Evolutionary conservation across 2,888 invertebrate genomes (phyloP).

Genomic region (Nesidiocoris tenuis): DNA sequence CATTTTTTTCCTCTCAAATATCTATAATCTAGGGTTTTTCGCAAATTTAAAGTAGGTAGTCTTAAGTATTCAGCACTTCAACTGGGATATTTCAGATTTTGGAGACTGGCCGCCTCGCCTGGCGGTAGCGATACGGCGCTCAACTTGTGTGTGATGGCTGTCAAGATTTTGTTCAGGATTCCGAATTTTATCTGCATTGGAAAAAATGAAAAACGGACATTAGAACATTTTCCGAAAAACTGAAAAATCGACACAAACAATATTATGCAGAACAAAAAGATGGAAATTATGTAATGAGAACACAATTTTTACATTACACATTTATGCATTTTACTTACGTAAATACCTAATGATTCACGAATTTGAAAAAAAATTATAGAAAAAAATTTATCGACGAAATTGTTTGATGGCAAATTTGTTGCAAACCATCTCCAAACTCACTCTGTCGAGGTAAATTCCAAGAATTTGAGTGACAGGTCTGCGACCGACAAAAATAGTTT

Average conservation of each 20-base stretch:
- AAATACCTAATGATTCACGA: not conserved
- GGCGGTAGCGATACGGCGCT: constrained; percentile 47
- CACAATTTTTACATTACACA: too few relatives aligned
- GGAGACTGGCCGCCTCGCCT: constrained; percentile 40
- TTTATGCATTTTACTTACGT: not conserved
- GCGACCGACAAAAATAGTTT: too few relatives aligned
- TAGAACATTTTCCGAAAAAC: too few relatives aligned
- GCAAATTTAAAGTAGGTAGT: not conserved
- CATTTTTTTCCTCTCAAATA: not conserved
- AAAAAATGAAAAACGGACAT: not conserved
- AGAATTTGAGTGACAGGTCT: too few relatives aligned
- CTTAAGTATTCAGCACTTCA: constrained; percentile 3
- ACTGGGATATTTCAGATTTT: constrained; percentile 48
- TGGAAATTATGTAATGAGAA: too few relatives aligned
- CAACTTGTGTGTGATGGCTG: constrained; percentile 48
- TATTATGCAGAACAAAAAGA: too few relatives aligned
- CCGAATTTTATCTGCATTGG: constrained; percentile 49
- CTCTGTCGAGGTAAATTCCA: too few relatives aligned
- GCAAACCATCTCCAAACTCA: too few relatives aligned
- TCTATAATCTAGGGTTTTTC: not conserved
- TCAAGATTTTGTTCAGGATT: constrained; percentile 49
- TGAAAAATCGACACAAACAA: too few relatives aligned
- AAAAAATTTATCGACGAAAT: too few relatives aligned
- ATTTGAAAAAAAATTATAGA: not conserved
- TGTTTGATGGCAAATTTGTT: too few relatives aligned